Conservation (phyloP, 2,797 vertebrate species). For the Melanotaenia boesemani region DNA sequence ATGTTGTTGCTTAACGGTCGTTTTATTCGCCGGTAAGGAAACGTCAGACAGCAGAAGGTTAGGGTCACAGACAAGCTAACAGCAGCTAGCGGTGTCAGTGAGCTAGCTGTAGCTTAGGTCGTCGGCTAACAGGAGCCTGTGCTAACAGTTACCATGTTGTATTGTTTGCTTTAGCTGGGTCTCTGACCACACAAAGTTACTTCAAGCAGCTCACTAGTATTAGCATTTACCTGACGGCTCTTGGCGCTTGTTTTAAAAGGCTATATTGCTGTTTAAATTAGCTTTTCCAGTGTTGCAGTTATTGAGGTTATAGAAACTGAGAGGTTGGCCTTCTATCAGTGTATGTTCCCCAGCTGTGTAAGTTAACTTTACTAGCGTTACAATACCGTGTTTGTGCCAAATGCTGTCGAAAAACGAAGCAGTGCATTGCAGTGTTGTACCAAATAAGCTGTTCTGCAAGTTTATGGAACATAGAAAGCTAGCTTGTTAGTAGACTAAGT, state of each 20-base stretch:
- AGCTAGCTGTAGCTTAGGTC: constrained; percentile 71
- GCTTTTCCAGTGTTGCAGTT: constrained; percentile 56
- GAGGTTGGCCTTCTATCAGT: constrained; percentile 66
- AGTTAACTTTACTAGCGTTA: constrained; percentile 49
- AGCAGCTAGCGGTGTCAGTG: constrained; percentile 46
- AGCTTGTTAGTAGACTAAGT: constrained; percentile 25
- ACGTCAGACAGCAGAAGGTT: constrained; percentile 75
- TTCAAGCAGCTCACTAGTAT: constrained; percentile 22
- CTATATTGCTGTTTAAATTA: constrained; percentile 34
- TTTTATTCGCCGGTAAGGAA: constrained; percentile 55
- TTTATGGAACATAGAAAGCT: constrained; percentile 3
- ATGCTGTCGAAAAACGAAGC: background rate
- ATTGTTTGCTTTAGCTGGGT: constrained; percentile 32
- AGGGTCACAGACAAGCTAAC: constrained; percentile 76
- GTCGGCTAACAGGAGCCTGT: constrained; percentile 65
- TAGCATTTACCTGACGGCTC: background rate
- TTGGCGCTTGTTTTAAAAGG: background rate
- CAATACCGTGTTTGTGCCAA: constrained; percentile 23
- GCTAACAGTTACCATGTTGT: constrained; percentile 60
- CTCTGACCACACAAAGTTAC: constrained; percentile 61
- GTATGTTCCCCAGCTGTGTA: constrained; percentile 47
- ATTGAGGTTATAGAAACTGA: constrained; percentile 46
- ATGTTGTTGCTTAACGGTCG: constrained; percentile 2
- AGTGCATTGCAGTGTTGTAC: background rate
- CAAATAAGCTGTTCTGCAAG: background rate